phyloP scores from a whole-genome alignment of 2,113 vertebrate genomes.

The Pelodiscus sinensis region DNA sequence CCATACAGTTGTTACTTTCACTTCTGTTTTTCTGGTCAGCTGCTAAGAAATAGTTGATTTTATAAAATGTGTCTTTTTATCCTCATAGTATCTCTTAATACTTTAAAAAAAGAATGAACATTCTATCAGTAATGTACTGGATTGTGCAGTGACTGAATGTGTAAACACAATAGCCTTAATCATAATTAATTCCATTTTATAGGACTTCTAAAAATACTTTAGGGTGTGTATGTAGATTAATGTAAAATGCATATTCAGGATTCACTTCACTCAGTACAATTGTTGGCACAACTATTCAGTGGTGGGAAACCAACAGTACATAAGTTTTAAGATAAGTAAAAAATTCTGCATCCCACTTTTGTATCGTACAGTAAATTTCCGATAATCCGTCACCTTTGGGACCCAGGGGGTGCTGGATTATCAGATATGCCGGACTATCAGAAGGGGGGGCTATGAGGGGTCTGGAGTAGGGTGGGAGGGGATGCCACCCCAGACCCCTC shows the following conservation, averaged over 20 bases:
- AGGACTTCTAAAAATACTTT: neutral
- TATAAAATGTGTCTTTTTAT: neutral
- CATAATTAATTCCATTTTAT: neutral
- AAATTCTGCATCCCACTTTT: neutral
- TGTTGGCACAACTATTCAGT: neutral
- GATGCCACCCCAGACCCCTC: too few relatives aligned
- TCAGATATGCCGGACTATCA: too few relatives aligned
- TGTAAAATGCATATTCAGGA: neutral
- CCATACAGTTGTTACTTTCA: neutral
- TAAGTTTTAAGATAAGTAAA: neutral
- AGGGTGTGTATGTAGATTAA: neutral
- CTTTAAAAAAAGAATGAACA: neutral
- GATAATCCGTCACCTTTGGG: too few relatives aligned
- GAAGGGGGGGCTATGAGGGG: too few relatives aligned
- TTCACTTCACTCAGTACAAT: neutral
- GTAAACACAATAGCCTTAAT: neutral
- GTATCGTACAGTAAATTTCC: too few relatives aligned
- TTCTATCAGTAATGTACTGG: neutral
- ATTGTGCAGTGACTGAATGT: neutral
- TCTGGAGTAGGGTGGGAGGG: too few relatives aligned
- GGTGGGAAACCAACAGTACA: neutral
- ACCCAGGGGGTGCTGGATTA: too few relatives aligned
- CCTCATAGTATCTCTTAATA: neutral
- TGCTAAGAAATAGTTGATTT: neutral
- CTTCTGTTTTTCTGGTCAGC: neutral